Evolutionary conservation across 1,140 invertebrate species (phyloP).

Genomic region (Gerris buenoi): DNA sequence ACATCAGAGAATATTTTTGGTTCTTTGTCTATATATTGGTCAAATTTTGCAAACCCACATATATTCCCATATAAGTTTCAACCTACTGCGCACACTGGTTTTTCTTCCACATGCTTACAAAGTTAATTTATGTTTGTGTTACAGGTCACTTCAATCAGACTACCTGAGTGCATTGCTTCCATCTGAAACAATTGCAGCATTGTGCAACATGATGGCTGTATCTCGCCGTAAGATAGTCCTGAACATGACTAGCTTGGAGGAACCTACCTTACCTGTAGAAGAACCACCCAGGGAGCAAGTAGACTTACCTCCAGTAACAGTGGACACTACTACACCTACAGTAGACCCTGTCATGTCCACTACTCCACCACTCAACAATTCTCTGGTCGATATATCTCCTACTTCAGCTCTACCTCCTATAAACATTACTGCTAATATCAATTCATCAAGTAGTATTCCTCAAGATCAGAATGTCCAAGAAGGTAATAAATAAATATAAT

Average conservation of each 20-base stretch:
- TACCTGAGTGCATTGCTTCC: slow-evolving; percentile 16
- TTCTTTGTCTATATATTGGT: too few relatives aligned
- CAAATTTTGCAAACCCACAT: too few relatives aligned
- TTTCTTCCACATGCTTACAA: too few relatives aligned
- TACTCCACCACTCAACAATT: background rate
- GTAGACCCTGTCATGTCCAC: background rate
- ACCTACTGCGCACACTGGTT: too few relatives aligned
- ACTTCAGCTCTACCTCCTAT: too few relatives aligned
- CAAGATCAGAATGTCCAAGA: too few relatives aligned
- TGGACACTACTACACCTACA: background rate
- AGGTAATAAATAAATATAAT: too few relatives aligned
- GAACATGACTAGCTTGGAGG: slow-evolving; percentile 31
- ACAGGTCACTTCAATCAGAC: background rate
- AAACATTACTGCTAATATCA: too few relatives aligned
- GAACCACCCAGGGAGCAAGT: background rate
- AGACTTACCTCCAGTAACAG: background rate
- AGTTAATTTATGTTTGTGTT: background rate
- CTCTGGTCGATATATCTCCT: too few relatives aligned
- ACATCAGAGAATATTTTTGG: too few relatives aligned
- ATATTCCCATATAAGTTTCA: too few relatives aligned
- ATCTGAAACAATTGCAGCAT: slow-evolving; percentile 48
- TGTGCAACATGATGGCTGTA: slow-evolving; percentile 55
- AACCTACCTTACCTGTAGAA: slow-evolving; percentile 3
- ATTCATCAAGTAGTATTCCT: too few relatives aligned
- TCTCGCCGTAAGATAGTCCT: slow-evolving; percentile 48